These are phyloP conservation scores for Cryptomyrus ogoouensis DNA, from an alignment of 2,113 vertebrate species.

Conservation along the genomic window DNA sequence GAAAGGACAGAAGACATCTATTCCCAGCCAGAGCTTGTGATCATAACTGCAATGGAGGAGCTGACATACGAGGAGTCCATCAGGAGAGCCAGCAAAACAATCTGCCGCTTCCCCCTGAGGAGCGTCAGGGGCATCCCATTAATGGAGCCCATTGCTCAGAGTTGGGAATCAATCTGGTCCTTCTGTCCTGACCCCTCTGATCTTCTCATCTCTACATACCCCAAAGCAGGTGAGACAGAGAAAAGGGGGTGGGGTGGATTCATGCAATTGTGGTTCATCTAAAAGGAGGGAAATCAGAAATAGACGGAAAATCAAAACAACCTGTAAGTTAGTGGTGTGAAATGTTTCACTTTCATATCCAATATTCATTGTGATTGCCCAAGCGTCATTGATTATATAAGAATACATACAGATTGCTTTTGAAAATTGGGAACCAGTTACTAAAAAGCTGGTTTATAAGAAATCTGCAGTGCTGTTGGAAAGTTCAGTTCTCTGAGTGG, in stretches of 20 bases:
- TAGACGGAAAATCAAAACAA: background rate
- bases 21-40: background rate
- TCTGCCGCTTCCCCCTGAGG: background rate
- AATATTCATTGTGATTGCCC: background rate
- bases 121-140: background rate
- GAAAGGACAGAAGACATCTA: background rate
- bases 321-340: background rate
- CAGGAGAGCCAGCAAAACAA: background rate
- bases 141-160: background rate
- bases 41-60: background rate
- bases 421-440: background rate
- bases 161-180: background rate
- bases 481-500: background rate
- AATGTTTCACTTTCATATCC: background rate
- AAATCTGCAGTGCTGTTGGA: background rate
- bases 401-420: background rate
- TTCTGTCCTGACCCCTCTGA: background rate
- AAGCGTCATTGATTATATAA: background rate
- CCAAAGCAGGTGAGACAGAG: background rate
- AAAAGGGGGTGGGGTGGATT: background rate
- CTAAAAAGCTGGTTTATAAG: background rate
- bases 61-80: background rate
- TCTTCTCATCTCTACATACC: background rate
- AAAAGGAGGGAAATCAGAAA: background rate
- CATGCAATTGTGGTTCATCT: background rate